Percentiles rank a stretch among this genome's conserved stretches.
Evolutionary conservation across 2,888 invertebrate genomes (phyloP).

Genomic region (Herminia tarsipennalis): DNA sequence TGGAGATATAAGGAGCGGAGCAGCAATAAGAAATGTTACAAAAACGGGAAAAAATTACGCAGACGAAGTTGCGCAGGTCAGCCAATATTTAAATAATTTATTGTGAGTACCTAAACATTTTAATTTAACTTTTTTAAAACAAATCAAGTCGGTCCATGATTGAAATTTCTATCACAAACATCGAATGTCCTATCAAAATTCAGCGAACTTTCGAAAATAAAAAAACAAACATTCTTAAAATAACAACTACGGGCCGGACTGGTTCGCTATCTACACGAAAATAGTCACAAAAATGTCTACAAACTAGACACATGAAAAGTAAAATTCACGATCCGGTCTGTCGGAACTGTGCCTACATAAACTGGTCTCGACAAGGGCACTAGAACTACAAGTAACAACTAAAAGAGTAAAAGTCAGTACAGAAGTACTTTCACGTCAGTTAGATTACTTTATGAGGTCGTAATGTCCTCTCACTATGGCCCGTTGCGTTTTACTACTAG

Average conservation of each 20-base stretch:
- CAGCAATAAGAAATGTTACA: too few species aligned
- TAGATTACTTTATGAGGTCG: slow-evolving; percentile 70
- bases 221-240: too few species aligned
- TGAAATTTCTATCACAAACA: too few species aligned
- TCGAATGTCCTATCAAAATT: too few species aligned
- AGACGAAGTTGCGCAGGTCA: too few species aligned
- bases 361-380: slow-evolving; percentile 49
- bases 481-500: slow-evolving; percentile 52
- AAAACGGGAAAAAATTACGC: too few species aligned
- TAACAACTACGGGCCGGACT: background rate
- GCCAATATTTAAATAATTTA: too few species aligned
- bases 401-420: slow-evolving; percentile 72
- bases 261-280: background rate
- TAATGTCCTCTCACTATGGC: slow-evolving; percentile 56
- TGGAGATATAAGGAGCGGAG: too few species aligned
- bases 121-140: too few species aligned
- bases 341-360: slow-evolving; percentile 25
- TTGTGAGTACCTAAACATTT: too few species aligned
- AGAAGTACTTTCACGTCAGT: slow-evolving; percentile 63
- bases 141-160: too few species aligned
- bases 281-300: background rate
- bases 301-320: slow-evolving; percentile 19
- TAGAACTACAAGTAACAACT: slow-evolving; percentile 45
- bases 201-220: too few species aligned
- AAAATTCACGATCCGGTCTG: slow-evolving; percentile 25